These are phyloP conservation scores for Luscinia luscinia DNA, from an alignment of 2,797 vertebrate genomes.

Conservation along the genomic window DNA sequence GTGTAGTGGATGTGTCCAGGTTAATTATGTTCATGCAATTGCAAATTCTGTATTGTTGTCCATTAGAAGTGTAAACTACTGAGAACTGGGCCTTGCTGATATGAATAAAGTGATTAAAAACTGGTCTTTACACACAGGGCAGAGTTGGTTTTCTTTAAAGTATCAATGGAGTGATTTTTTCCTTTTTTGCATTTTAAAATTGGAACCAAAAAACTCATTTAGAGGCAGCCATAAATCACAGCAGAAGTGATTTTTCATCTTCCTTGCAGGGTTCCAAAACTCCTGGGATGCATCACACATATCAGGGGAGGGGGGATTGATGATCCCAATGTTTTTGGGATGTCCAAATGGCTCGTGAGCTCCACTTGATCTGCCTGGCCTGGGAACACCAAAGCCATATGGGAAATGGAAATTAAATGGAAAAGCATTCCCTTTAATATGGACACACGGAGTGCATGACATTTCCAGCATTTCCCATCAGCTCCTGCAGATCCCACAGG, in stretches of 20 bases:
- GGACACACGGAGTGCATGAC: fast-evolving
- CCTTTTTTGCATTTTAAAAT: not conserved
- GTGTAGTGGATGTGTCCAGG: conserved; percentile 57
- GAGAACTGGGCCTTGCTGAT: conserved; percentile 67
- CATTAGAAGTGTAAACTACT: conserved; percentile 73
- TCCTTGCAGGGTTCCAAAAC: fast-evolving
- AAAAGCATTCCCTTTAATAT: fast-evolving
- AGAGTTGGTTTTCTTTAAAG: not conserved
- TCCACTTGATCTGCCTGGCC: fast-evolving
- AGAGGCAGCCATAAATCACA: not conserved
- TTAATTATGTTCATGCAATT: conserved; percentile 42
- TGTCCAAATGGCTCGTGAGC: fast-evolving
- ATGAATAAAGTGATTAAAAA: conserved; percentile 74
- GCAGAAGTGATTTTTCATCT: not conserved
- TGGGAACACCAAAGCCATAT: not conserved
- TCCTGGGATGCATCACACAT: not conserved
- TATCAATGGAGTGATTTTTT: not conserved
- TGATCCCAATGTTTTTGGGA: fast-evolving
- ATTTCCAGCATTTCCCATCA: not conserved
- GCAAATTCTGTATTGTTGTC: conserved; percentile 71
- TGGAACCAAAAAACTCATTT: not conserved
- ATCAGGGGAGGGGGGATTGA: fast-evolving
- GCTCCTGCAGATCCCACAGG: not conserved
- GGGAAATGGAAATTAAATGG: no score
- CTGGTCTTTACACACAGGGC: conserved; percentile 42